Evolutionary conservation across 64 coral and sea anemone genomes (phyloP).

Genomic region (Platygyra sinensis): DNA sequence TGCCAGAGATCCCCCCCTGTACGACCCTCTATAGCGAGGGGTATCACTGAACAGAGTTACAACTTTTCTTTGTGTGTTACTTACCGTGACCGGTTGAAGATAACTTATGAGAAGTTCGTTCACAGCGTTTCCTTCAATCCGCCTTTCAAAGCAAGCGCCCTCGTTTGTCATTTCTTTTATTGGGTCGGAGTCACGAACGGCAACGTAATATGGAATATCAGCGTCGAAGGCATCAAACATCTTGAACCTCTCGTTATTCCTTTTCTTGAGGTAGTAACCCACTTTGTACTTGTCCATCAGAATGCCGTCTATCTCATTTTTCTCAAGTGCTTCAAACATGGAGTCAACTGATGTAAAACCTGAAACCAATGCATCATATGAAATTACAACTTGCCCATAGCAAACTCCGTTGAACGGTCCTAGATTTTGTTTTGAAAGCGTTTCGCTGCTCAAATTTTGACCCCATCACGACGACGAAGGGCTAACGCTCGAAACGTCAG

Average conservation of each 20-base stretch:
- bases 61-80: neutral
- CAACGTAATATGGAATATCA: constrained; percentile 24
- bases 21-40: too few species aligned
- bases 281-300: constrained; percentile 72
- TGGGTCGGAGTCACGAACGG: neutral
- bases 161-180: neutral
- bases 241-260: neutral
- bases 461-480: too few species aligned
- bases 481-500: too few species aligned
- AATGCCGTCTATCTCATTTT: constrained; percentile 40
- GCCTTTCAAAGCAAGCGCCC: neutral
- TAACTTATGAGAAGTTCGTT: neutral
- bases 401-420: too few species aligned
- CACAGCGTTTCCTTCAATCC: neutral
- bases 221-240: neutral
- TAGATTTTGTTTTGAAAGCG: too few species aligned
- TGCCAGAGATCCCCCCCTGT: too few species aligned
- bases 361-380: neutral
- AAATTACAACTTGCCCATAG: neutral
- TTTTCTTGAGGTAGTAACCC: neutral
- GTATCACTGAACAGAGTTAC: neutral
- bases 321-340: constrained; percentile 19
- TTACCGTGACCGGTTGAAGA: neutral
- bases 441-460: too few species aligned
- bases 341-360: neutral